Evolutionary conservation across 2,888 invertebrate genomes (phyloP).

Genomic region (Orgyia antiqua): DNA sequence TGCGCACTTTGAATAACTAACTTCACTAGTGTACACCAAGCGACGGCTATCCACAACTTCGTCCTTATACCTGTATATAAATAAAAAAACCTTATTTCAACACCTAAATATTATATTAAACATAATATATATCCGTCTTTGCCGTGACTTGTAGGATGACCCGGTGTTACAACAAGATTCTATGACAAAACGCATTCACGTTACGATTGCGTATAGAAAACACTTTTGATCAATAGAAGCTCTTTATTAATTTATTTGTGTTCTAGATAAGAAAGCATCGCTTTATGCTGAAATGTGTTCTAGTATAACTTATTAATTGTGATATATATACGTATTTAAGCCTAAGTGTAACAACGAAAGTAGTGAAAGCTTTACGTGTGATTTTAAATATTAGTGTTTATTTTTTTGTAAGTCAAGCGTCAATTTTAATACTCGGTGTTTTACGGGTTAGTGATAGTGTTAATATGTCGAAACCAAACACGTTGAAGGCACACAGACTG

Average conservation of each 20-base stretch:
- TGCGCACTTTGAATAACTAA: constrained; percentile 47
- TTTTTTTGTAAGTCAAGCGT: constrained; percentile 30
- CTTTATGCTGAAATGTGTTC: constrained; percentile 42
- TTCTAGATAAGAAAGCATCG: constrained; percentile 49
- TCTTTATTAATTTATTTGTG: constrained; percentile 73
- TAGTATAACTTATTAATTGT: constrained; percentile 32
- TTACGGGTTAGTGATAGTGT: constrained; percentile 37
- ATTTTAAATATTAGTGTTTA: constrained; percentile 32
- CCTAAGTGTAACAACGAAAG: constrained; percentile 50
- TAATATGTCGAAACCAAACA: constrained; percentile 70
- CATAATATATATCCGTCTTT: constrained; percentile 67
- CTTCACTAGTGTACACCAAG: constrained; percentile 63
- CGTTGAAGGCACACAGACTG: constrained; percentile 69
- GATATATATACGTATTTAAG: constrained; percentile 36
- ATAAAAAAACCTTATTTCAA: constrained; percentile 64
- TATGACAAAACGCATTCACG: constrained; percentile 19
- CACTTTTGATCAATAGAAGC: constrained; percentile 68
- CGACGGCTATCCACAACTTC: constrained; percentile 65
- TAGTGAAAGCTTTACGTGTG: constrained; percentile 36
- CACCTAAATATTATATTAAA: constrained; percentile 50
- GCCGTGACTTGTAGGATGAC: too few species aligned
- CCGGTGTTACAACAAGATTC: too few species aligned
- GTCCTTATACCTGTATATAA: constrained; percentile 65
- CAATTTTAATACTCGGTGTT: constrained; percentile 23
- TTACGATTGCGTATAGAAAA: constrained; percentile 27